Base-by-base conservation (phyloP, 2,888 invertebrate species). In the Galeopsomyia nigrocyanea region DNA sequence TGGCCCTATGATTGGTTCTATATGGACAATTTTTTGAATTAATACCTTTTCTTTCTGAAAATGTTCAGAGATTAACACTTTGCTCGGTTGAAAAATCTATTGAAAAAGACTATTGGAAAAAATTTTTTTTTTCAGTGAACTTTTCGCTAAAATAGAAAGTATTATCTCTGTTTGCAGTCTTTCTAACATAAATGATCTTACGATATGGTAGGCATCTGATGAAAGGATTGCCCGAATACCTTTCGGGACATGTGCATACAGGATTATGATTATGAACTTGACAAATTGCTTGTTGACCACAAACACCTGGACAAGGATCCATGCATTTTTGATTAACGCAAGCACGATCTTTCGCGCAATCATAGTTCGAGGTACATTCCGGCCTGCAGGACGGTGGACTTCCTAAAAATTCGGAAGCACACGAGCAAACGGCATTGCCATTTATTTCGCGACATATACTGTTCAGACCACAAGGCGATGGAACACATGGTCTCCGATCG, bases 251-350 rank as follows among this genome's bases (percentile, higher is more conserved):
- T 9, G 91, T 92, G 81, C 96, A 96, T 0, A 93, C 92, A 0
- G 95, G 94, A 0, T 93, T 92, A 80, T 95, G 94, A 76, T 92
- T 92, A 7, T 94, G 92, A 22, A 95, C 92, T 64, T 91, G 89
- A 81, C 95, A 95, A 79, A 94, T 93, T 6, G 95, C 93, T 82
- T 93, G 92, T 16, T 92, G 88, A 55, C 95, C 95, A 84, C 95
- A 95, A 46, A 93, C 92, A 51, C 93, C 94, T 55, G 93, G 93
- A 79, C 95, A 95, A 10, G 95, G 95, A 87, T 95, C 93, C 77
- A 89, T 89, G 82, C 95, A 95, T 87, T 92, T 93, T 77, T 93
- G 92, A 83, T 93, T 93, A 67, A 94, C 90, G 82, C 95, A 95
- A 26, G 94, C 93, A 84, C 92, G 91, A 78, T 91, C 91, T 22